Evolutionary conservation across 2,113 vertebrate genomes (phyloP).

Genomic region (Myrmecobius fasciatus): DNA sequence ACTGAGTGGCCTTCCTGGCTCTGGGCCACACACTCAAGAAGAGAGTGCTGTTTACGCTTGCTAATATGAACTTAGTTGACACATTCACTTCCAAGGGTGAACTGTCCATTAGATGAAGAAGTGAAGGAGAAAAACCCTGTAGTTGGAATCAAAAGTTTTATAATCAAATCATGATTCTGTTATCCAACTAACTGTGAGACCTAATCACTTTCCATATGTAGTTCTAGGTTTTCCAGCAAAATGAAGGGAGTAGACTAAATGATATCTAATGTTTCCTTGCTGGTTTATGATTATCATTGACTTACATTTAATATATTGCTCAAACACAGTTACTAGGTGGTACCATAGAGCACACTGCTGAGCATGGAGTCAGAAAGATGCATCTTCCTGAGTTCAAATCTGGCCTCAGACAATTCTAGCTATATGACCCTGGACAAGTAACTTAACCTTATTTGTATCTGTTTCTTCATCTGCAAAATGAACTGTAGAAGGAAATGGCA

Average conservation of each 20-base stretch:
- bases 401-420: background rate
- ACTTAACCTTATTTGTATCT: background rate
- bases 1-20: conserved; percentile 63
- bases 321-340: background rate
- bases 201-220: background rate
- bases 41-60: conserved; percentile 39
- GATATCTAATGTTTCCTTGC: background rate
- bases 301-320: background rate
- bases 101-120: background rate
- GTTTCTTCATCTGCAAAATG: background rate
- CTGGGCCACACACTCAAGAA: conserved; percentile 65
- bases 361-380: background rate
- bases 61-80: conserved; percentile 54
- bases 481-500: background rate
- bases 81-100: background rate
- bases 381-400: background rate
- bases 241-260: background rate
- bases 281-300: background rate
- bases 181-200: background rate
- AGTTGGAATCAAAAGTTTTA: background rate
- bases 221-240: background rate
- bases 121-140: background rate
- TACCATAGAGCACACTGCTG: background rate
- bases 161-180: background rate
- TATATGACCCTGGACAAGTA: background rate